These are phyloP conservation scores for sheep (Ovis aries) DNA, from an alignment of 2,113 vertebrate species.

Conservation along the genomic window DNA sequence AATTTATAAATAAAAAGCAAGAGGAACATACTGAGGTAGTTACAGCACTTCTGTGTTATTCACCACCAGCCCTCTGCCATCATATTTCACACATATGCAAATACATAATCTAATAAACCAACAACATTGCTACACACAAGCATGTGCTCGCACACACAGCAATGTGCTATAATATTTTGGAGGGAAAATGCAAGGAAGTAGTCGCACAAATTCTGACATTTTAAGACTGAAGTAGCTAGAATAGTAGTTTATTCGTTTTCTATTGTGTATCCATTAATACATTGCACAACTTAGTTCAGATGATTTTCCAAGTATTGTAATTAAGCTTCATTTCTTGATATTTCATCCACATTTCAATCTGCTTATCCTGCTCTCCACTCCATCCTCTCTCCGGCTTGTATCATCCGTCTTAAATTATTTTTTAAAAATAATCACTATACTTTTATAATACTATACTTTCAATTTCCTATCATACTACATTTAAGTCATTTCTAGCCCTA, in stretches of 20 bases:
- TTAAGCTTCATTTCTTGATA: neutral
- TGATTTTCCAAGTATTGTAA: neutral
- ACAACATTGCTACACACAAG: too few species aligned
- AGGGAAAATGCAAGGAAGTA: neutral
- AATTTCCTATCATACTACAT: neutral
- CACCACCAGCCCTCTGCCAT: neutral
- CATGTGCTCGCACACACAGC: neutral
- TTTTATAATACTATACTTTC: neutral
- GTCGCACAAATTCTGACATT: neutral
- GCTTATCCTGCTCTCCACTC: neutral
- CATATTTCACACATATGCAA: neutral
- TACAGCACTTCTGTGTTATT: neutral
- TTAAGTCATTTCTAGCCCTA: neutral
- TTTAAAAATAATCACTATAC: neutral
- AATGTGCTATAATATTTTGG: neutral
- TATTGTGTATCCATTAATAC: neutral
- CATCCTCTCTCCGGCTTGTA: neutral
- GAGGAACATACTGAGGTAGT: neutral
- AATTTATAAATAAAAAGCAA: neutral
- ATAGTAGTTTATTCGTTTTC: neutral
- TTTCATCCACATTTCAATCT: neutral
- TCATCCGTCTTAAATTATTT: neutral
- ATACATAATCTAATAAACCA: neutral
- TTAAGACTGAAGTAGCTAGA: neutral
- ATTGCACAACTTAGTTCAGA: neutral